A percentile compares a stretch with the other conserved stretches of the same genome.
These are phyloP conservation scores for Aphaenogaster floridana DNA, from an alignment of 1,140 invertebrate species.

Conservation along the genomic window DNA sequence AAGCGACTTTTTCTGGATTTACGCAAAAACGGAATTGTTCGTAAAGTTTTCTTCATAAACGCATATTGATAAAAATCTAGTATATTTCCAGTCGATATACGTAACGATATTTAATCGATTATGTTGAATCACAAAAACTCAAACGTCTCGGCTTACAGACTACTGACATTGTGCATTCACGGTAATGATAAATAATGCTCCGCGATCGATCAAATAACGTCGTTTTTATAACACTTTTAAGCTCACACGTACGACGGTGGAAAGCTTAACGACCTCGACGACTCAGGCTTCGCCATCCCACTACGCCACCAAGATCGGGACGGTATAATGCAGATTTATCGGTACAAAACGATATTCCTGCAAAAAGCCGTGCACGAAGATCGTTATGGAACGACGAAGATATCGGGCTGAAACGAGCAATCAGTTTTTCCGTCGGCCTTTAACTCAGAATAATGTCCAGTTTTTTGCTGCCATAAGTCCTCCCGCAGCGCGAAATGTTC, in stretches of 20 bases:
- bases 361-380: constrained; percentile 55
- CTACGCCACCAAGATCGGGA: constrained; percentile 26
- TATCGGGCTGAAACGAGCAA: constrained; percentile 53
- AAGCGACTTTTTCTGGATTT: not conserved
- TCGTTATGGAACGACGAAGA: constrained; percentile 47
- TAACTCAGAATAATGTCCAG: constrained; percentile 50
- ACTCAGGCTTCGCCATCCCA: constrained; percentile 33
- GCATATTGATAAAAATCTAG: not conserved
- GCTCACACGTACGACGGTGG: constrained; percentile 59
- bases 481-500: constrained; percentile 15
- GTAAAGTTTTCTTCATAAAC: not conserved
- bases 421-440: constrained; percentile 45
- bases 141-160: constrained; percentile 31
- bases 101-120: constrained; percentile 66
- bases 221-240: constrained; percentile 64
- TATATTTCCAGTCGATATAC: not conserved
- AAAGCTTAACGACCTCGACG: constrained; percentile 70
- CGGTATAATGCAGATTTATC: constrained; percentile 61
- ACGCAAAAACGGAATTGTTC: constrained; percentile 19
- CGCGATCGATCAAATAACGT: constrained; percentile 65
- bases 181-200: constrained; percentile 74
- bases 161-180: not conserved
- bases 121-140: constrained; percentile 2
- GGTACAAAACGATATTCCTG: constrained; percentile 49
- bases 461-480: constrained; percentile 49